Evolutionary conservation across 2,797 vertebrate species (phyloP).

Genomic region (Sebastes alutus): DNA sequence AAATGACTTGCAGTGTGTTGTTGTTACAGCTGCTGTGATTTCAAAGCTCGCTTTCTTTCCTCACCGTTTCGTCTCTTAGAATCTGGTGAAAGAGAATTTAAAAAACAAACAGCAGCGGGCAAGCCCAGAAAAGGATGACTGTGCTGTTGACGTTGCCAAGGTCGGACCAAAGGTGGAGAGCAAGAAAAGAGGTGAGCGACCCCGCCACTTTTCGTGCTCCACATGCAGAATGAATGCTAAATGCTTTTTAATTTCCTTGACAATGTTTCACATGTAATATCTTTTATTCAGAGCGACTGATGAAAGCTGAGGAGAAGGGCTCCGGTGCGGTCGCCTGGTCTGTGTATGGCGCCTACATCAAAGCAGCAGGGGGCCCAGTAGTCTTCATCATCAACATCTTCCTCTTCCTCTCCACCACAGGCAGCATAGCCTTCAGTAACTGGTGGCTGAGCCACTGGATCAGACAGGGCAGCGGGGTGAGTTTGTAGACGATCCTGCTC

Average conservation of each 20-base stretch:
- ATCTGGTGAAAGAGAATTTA: constrained; percentile 80
- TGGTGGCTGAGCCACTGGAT: constrained; percentile 92
- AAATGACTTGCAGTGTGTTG: constrained; percentile 53
- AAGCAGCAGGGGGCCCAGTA: constrained; percentile 83
- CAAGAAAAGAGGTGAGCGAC: constrained; percentile 73
- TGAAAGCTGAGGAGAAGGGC: constrained; percentile 85
- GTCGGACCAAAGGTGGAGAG: constrained; percentile 56
- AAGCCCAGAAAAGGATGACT: constrained; percentile 35
- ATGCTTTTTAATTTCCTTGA: not conserved
- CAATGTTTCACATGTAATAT: not conserved
- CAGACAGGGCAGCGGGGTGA: constrained; percentile 87
- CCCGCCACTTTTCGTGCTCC: not conserved
- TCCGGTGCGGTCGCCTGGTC: constrained; percentile 81
- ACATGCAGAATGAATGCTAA: not conserved
- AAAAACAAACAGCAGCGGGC: constrained; percentile 72
- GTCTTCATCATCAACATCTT: constrained; percentile 81
- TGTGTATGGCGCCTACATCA: constrained; percentile 85
- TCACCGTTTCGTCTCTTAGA: constrained; percentile 59
- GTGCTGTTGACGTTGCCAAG: constrained; percentile 21
- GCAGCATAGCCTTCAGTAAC: constrained; percentile 86
- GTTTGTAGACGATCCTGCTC: constrained; percentile 37
- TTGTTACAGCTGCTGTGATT: constrained; percentile 43
- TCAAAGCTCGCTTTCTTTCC: not conserved
- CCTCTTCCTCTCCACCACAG: constrained; percentile 85
- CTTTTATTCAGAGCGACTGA: constrained; percentile 76